These are phyloP conservation scores for Tragelaphus buxtoni DNA, from an alignment of 2,113 vertebrate genomes.

Conservation along the genomic window DNA sequence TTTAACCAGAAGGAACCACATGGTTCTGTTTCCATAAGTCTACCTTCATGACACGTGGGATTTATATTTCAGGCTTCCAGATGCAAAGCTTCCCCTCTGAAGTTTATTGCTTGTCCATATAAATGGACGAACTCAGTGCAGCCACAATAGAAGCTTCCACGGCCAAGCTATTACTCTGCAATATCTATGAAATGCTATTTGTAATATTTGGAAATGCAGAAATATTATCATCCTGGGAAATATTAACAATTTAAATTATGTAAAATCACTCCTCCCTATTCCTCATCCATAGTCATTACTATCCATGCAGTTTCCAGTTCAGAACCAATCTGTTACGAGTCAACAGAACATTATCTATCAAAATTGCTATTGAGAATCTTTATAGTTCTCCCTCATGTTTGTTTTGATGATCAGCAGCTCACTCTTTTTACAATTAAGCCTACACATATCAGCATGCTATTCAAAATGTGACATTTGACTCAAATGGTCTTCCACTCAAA, in stretches of 20 bases:
- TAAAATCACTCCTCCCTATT: neutral
- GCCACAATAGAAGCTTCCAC: neutral
- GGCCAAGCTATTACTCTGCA: neutral
- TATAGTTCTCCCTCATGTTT: constrained; percentile 3
- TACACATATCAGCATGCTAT: neutral
- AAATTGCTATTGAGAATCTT: neutral
- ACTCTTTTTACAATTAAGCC: constrained; percentile 4
- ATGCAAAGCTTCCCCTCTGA: neutral
- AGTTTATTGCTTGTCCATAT: neutral
- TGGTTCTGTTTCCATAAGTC: neutral
- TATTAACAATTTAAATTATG: neutral
- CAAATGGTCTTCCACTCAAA: neutral
- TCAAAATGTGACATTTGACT: constrained; percentile 21
- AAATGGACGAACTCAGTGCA: neutral
- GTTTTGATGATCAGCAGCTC: constrained; percentile 23
- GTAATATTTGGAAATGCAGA: neutral
- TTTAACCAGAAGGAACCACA: neutral
- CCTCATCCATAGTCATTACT: neutral
- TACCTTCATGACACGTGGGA: neutral
- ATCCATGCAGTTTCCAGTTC: neutral
- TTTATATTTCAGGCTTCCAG: neutral
- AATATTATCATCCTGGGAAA: neutral
- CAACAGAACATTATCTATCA: neutral
- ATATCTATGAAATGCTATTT: neutral
- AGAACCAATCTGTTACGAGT: neutral